Conservation (phyloP, 1,140 invertebrate genomes). For the Drosophila littoralis region DNA sequence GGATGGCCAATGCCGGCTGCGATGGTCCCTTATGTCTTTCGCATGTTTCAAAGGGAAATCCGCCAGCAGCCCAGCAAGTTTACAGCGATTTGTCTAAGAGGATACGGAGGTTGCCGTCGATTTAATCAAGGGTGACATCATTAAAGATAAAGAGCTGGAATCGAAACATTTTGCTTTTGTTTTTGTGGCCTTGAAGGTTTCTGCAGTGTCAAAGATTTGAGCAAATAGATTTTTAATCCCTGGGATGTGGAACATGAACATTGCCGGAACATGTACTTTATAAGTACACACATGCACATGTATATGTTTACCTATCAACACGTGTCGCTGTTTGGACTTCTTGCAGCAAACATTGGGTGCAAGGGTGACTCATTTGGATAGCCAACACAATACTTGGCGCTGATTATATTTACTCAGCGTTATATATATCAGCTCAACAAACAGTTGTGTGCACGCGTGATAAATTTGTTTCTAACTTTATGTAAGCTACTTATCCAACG, state of each 20-base stretch:
- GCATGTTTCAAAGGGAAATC: constrained; percentile 12
- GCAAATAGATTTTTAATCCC: constrained; percentile 26
- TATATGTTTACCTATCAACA: constrained; percentile 58
- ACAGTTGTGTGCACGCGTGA: constrained; percentile 25
- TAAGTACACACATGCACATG: not conserved
- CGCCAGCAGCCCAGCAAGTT: constrained; percentile 35
- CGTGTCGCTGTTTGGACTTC: constrained; percentile 42
- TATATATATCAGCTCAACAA: constrained; percentile 29
- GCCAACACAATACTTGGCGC: constrained; percentile 18
- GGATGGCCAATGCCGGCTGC: not conserved
- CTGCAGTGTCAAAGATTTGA: constrained; percentile 1
- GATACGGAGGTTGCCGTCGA: constrained; percentile 3
- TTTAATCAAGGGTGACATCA: constrained; percentile 24
- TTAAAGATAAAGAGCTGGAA: constrained; percentile 18
- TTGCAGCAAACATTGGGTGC: not conserved
- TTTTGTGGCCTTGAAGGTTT: not conserved
- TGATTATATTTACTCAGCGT: constrained; percentile 55
- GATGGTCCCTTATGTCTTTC: not conserved
- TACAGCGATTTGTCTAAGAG: constrained; percentile 16
- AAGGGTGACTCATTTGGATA: constrained; percentile 1
- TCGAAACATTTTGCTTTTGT: constrained; percentile 20
- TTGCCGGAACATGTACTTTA: not conserved
- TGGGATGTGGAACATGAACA: constrained; percentile 13
- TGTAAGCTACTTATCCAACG: too few species aligned
- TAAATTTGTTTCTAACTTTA: not conserved